Evolutionary conservation across 92 coral and sea anemone species (phyloP).

Genomic region (Porites divaricata): DNA sequence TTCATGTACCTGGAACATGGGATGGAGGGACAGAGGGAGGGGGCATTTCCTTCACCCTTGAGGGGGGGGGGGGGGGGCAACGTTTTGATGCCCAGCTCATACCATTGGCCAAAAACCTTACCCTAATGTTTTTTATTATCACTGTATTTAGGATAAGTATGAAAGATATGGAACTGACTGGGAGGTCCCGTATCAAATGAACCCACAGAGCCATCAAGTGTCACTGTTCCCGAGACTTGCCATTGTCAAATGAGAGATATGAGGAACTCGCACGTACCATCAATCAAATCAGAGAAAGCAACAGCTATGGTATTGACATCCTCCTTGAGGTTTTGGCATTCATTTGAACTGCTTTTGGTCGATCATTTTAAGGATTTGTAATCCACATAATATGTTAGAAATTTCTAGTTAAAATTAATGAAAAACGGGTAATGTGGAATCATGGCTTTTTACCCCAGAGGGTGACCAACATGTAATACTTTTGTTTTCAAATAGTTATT

Average conservation of each 20-base stretch:
- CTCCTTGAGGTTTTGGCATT: background rate
- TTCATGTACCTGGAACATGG: no score
- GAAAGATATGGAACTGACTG: conserved; percentile 56
- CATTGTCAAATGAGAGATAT: background rate
- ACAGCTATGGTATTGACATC: background rate
- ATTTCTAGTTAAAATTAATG: no score
- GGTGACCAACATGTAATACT: no score
- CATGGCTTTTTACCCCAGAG: no score
- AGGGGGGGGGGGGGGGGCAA: background rate
- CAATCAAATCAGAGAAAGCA: background rate
- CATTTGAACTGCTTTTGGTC: background rate
- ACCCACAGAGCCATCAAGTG: background rate
- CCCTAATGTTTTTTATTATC: background rate
- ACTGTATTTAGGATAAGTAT: conserved; percentile 44
- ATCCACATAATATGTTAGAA: no score
- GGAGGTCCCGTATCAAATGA: conserved; percentile 55
- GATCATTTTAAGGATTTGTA: no score
- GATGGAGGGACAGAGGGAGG: no score
- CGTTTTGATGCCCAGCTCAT: background rate
- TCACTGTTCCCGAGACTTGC: background rate
- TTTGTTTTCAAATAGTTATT: no score
- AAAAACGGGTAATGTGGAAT: no score
- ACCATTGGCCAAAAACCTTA: background rate
- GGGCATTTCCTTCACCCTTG: background rate
- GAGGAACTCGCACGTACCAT: background rate